Percentiles rank a stretch among this genome's conserved stretches.
These are phyloP conservation scores for Anthopleura xanthogrammica DNA, from an alignment of 92 coral and sea anemone species.

Conservation along the genomic window DNA sequence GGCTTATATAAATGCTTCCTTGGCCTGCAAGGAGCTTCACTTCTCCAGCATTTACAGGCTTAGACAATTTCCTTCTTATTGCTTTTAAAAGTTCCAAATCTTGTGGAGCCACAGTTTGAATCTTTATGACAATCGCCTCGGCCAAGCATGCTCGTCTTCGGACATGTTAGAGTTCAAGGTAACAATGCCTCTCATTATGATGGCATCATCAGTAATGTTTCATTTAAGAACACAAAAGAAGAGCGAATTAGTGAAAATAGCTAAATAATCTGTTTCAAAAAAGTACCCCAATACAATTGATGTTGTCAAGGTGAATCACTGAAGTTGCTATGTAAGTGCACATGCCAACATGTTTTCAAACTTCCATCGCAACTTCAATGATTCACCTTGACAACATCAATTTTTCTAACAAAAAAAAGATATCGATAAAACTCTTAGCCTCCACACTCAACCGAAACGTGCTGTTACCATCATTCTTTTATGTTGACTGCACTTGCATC, in stretches of 20 bases:
- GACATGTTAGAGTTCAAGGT: slow-evolving; percentile 26
- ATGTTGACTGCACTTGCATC: slow-evolving; percentile 1
- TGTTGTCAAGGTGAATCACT: too few relatives aligned
- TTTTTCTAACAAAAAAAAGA: too few relatives aligned
- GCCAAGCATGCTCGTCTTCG: slow-evolving; percentile 36
- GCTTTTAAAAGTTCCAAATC: slow-evolving; percentile 15
- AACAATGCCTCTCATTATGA: slow-evolving; percentile 32
- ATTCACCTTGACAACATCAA: too few relatives aligned
- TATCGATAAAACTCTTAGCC: too few relatives aligned
- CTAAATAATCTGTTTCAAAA: too few relatives aligned
- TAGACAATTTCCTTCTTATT: background rate
- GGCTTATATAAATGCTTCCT: slow-evolving; percentile 36
- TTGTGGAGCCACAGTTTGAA: slow-evolving; percentile 29
- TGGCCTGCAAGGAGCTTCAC: slow-evolving; percentile 47
- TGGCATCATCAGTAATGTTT: slow-evolving; percentile 3
- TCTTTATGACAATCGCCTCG: slow-evolving; percentile 16
- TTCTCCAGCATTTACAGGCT: slow-evolving; percentile 25
- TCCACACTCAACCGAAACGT: too few relatives aligned
- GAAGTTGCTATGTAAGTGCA: too few relatives aligned
- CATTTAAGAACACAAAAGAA: too few relatives aligned
- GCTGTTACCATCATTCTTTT: slow-evolving; percentile 27
- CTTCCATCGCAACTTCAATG: too few relatives aligned
- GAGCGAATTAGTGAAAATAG: too few relatives aligned
- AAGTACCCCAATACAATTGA: too few relatives aligned
- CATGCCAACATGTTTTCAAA: too few relatives aligned